Evolutionary conservation across 1,140 invertebrate genomes (phyloP).

Genomic region (Triops longicaudatus): DNA sequence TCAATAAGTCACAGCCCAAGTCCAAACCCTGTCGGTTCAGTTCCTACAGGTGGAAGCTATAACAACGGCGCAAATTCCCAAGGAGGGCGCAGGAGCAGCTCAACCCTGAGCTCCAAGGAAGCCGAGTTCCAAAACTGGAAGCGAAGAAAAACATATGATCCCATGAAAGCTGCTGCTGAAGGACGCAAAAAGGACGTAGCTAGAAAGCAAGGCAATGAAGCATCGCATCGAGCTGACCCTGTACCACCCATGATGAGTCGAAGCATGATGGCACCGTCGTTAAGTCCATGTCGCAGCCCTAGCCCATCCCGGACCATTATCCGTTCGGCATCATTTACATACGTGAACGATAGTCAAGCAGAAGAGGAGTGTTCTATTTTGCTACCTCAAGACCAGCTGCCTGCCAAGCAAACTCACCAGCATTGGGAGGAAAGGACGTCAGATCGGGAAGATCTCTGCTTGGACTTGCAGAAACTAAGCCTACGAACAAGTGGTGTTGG

Average conservation of each 20-base stretch:
- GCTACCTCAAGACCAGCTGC: not conserved
- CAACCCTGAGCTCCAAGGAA: conserved; percentile 56
- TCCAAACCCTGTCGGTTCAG: not conserved
- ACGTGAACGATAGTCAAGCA: conserved; percentile 22
- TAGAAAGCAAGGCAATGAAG: not conserved
- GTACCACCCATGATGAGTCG: conserved; percentile 24
- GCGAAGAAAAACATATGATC: conserved; percentile 79
- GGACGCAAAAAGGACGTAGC: conserved; percentile 30
- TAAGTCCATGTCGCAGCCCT: conserved; percentile 20
- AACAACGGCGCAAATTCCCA: not conserved
- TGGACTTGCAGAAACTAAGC: not conserved
- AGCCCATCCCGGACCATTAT: conserved; percentile 25
- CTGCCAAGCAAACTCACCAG: conserved; percentile 9
- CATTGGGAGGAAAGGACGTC: conserved; percentile 6
- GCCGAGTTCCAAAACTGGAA: conserved; percentile 88
- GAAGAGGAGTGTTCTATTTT: not conserved
- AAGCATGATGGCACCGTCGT: conserved; percentile 27
- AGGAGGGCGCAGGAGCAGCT: conserved; percentile 46
- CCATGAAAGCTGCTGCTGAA: conserved; percentile 53
- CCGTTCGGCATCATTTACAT: conserved; percentile 26
- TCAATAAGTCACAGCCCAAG: conserved; percentile 7
- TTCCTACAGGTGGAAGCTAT: not conserved
- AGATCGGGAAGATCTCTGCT: conserved; percentile 20
- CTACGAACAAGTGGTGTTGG: not conserved
- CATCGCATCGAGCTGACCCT: conserved; percentile 32